Percentiles rank a stretch among this genome's conserved stretches.
phyloP scores from a whole-genome alignment of 2,113 vertebrate species.

The Anarhynchus alexandrinus region DNA sequence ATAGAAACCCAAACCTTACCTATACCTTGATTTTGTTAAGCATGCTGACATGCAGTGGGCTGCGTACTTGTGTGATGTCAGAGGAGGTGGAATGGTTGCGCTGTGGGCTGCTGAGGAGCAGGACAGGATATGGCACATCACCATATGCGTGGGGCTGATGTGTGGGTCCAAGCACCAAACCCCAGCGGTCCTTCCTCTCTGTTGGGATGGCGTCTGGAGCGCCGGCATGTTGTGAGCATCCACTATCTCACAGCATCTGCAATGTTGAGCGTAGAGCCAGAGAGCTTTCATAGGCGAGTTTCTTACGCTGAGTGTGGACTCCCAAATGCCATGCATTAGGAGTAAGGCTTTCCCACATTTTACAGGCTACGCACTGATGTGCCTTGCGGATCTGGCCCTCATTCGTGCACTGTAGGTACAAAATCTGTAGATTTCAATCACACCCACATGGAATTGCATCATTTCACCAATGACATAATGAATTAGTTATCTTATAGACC shows the following conservation, averaged over 20 bases:
- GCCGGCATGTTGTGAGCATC: not conserved
- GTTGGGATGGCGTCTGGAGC: not conserved
- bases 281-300: not conserved
- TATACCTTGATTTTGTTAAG: not conserved
- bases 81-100: not conserved
- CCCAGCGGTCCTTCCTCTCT: not conserved
- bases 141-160: not conserved
- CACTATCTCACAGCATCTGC: not conserved
- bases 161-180: not conserved
- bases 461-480: not conserved
- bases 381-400: not conserved
- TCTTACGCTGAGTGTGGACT: not conserved
- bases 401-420: not conserved
- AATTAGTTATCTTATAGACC: not conserved
- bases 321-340: not conserved
- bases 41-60: not conserved
- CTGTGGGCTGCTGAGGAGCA: not conserved
- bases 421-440: not conserved
- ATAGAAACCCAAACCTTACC: not conserved
- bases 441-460: not conserved
- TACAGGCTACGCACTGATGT: not conserved
- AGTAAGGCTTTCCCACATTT: not conserved
- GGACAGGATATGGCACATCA: rapidly evolving
- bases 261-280: not conserved
- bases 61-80: rapidly evolving